A percentile compares a stretch with the other conserved stretches of the same genome.
phyloP scores from a whole-genome alignment of 1,140 invertebrate genomes.

The Neoseiulus cucumeris region DNA sequence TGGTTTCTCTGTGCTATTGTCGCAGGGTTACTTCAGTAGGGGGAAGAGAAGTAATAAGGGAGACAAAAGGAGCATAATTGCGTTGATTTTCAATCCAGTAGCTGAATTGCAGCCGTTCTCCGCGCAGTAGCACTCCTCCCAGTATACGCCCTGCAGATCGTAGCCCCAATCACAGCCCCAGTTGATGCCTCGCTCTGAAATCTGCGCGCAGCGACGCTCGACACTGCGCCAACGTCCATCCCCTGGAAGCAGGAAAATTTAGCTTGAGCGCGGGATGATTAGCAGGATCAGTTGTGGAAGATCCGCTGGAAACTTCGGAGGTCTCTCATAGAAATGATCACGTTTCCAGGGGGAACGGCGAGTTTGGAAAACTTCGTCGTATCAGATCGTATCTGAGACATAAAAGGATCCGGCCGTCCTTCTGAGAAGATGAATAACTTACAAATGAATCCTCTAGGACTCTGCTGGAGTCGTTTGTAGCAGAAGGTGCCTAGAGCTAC shows the following conservation, averaged over 20 bases:
- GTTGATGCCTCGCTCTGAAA: slow-evolving; percentile 44
- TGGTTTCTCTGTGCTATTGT: no score
- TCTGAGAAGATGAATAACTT: slow-evolving; percentile 16
- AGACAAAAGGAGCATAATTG: background rate
- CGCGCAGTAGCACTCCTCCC: slow-evolving; percentile 84
- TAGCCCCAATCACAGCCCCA: slow-evolving; percentile 88
- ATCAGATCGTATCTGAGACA: no score
- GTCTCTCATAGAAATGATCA: slow-evolving; percentile 12
- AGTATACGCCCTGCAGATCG: slow-evolving; percentile 71
- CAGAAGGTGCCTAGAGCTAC: slow-evolving; percentile 79
- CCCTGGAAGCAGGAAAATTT: slow-evolving; percentile 39
- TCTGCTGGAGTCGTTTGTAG: slow-evolving; percentile 68
- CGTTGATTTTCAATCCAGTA: background rate
- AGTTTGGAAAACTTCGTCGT: no score
- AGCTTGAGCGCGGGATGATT: background rate
- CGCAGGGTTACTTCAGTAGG: no score
- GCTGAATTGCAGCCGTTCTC: slow-evolving; percentile 56
- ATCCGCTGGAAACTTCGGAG: background rate
- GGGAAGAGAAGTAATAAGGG: background rate
- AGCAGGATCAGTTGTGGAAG: background rate
- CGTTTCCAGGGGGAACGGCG: no score
- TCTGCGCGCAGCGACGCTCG: slow-evolving; percentile 64
- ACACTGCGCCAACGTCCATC: slow-evolving; percentile 80
- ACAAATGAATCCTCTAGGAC: slow-evolving; percentile 72
- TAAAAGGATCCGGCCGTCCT: background rate